Conservation (phyloP, 1,140 invertebrate species). For the Drosophila paulistorum region DNA sequence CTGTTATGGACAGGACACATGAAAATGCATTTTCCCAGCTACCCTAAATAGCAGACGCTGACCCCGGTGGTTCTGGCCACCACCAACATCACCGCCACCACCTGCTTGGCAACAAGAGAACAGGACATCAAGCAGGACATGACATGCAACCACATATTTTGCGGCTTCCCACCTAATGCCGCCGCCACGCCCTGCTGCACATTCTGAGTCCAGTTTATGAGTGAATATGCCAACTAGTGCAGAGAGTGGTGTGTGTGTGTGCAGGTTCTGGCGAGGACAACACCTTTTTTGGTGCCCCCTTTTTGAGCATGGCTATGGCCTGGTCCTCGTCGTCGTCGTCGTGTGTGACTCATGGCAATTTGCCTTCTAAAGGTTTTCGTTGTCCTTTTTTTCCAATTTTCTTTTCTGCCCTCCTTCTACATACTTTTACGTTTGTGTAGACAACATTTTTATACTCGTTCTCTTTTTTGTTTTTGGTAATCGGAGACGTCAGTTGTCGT, state of each 20-base stretch:
- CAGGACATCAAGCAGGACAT: constrained; percentile 14
- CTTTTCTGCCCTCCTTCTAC: constrained; percentile 14
- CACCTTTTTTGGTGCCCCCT: constrained; percentile 59
- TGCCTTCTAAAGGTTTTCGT: constrained; percentile 41
- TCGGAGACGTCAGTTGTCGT: constrained; percentile 58
- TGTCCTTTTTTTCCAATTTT: constrained; percentile 25
- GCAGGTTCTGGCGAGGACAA: constrained; percentile 52
- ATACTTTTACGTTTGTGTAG: constrained; percentile 36
- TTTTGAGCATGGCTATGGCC: constrained; percentile 35
- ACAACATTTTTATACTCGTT: constrained; percentile 8
- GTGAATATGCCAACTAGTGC: constrained; percentile 7
- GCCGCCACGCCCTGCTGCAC: constrained; percentile 62
- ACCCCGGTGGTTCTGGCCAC: constrained; percentile 45
- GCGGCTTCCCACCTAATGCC: constrained; percentile 60
- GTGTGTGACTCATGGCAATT: constrained; percentile 64
- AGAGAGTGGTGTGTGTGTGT: constrained; percentile 22
- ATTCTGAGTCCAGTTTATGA: constrained; percentile 68
- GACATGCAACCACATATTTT: constrained; percentile 70
- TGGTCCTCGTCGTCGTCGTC: constrained; percentile 42
- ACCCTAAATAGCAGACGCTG: constrained; percentile 64
- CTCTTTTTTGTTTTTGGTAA: constrained; percentile 50
- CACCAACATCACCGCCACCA: constrained; percentile 52
- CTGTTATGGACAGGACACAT: constrained; percentile 34
- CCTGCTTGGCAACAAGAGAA: constrained; percentile 41
- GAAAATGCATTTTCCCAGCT: constrained; percentile 66